These are phyloP conservation scores for Eupelmus urozonus DNA, from an alignment of 2,888 invertebrate species.

Conservation along the genomic window DNA sequence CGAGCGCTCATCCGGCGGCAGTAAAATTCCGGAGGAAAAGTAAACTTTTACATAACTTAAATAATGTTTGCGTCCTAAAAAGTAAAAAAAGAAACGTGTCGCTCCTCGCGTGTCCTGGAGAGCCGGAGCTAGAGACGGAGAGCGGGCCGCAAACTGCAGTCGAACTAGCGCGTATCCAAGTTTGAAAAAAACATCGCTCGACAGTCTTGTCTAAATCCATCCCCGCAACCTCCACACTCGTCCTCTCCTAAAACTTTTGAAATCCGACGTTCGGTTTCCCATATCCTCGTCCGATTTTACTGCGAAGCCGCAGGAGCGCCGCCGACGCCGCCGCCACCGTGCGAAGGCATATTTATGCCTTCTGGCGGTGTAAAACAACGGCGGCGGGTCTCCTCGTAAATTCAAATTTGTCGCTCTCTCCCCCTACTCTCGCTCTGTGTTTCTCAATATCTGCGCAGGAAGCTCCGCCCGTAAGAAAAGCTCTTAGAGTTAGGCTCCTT, in stretches of 20 bases:
- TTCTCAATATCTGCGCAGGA: not conserved
- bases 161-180: no score
- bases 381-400: slow-evolving; percentile 49
- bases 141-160: no score
- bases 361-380: no score
- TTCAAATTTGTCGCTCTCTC: slow-evolving; percentile 52
- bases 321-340: slow-evolving; percentile 31
- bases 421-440: not conserved
- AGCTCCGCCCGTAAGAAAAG: not conserved
- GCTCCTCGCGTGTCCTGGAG: no score
- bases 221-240: not conserved
- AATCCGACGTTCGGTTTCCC: slow-evolving; percentile 44
- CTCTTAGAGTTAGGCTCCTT: not conserved
- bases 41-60: no score
- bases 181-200: not conserved
- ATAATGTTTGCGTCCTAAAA: no score
- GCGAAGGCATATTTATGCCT: slow-evolving; percentile 50
- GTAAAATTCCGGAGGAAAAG: no score
- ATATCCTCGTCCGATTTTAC: slow-evolving; percentile 7
- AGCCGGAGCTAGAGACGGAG: no score
- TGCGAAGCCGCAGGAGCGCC: not conserved
- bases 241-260: slow-evolving; percentile 34
- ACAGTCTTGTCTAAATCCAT: not conserved
- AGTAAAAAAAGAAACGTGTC: no score
- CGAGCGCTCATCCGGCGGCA: no score